Conservation (phyloP, 2,888 invertebrate species). For the Lycia hirtaria region DNA sequence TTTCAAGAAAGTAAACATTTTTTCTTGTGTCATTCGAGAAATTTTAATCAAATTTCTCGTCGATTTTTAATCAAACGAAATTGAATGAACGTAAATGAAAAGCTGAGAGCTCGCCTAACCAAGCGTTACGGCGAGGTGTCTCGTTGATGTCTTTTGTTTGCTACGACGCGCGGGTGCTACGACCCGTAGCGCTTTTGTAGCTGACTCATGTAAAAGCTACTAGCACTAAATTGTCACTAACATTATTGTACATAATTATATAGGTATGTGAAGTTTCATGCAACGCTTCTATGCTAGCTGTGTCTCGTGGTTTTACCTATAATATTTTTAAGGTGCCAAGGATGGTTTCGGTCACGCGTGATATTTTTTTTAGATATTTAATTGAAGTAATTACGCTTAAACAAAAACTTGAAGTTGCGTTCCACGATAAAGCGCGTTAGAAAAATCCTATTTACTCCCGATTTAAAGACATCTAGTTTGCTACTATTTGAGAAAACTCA, state of each 20-base stretch:
- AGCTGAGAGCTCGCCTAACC: neutral
- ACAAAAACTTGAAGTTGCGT: too few relatives aligned
- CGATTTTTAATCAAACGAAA: slow-evolving; percentile 1
- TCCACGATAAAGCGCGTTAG: too few relatives aligned
- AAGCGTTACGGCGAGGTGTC: slow-evolving; percentile 11
- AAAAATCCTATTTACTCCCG: too few relatives aligned
- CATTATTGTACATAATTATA: neutral
- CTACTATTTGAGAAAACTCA: too few relatives aligned
- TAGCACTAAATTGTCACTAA: neutral
- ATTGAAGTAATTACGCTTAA: too few relatives aligned
- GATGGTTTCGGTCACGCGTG: too few relatives aligned
- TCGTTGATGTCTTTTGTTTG: slow-evolving; percentile 33
- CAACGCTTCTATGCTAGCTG: too few relatives aligned
- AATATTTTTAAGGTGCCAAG: too few relatives aligned
- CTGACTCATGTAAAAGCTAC: slow-evolving; percentile 1
- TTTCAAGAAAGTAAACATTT: neutral
- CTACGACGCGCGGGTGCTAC: slow-evolving; percentile 26
- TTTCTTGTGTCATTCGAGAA: slow-evolving; percentile 2
- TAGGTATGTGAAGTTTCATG: neutral
- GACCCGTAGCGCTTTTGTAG: slow-evolving; percentile 16
- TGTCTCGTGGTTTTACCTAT: too few relatives aligned
- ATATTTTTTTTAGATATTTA: too few relatives aligned
- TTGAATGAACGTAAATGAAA: slow-evolving; percentile 6
- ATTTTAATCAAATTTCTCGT: neutral
- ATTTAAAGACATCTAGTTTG: too few relatives aligned